These are phyloP conservation scores for Caenorhabditis sp. DNA, from an alignment of 2,888 invertebrate genomes.

Conservation along the genomic window DNA sequence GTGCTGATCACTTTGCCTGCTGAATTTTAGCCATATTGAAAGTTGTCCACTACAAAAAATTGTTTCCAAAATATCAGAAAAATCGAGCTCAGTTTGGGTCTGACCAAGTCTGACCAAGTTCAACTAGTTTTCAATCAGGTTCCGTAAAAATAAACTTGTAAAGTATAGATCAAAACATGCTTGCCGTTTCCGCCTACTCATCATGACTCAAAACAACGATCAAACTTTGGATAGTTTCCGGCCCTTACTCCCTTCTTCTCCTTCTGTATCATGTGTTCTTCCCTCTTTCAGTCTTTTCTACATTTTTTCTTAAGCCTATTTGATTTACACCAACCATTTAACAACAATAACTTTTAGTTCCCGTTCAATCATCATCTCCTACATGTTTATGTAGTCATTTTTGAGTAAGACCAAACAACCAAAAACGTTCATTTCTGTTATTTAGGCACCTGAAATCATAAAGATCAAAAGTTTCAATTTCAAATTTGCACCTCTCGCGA, in stretches of 20 bases:
- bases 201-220: too few species aligned
- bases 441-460: background rate
- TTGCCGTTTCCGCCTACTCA: too few species aligned
- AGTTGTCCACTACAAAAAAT: too few species aligned
- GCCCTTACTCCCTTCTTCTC: background rate
- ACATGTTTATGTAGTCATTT: slow-evolving; percentile 3
- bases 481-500: background rate
- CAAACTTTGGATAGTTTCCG: too few species aligned
- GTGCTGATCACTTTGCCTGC: too few species aligned
- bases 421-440: background rate
- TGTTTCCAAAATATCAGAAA: too few species aligned
- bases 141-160: too few species aligned
- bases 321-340: background rate
- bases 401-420: slow-evolving; percentile 5
- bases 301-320: slow-evolving; percentile 13
- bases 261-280: background rate
- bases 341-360: slow-evolving; percentile 3
- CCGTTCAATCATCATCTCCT: slow-evolving; percentile 1
- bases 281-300: background rate
- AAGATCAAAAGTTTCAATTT: slow-evolving; percentile 1
- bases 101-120: too few species aligned
- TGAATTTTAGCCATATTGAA: too few species aligned
- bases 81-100: too few species aligned
- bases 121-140: too few species aligned
- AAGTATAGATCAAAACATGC: too few species aligned